A percentile compares a stretch with the other conserved stretches of the same genome.
Evolutionary conservation across 2,113 vertebrate genomes (phyloP).

Genomic region (Pipra filicauda): DNA sequence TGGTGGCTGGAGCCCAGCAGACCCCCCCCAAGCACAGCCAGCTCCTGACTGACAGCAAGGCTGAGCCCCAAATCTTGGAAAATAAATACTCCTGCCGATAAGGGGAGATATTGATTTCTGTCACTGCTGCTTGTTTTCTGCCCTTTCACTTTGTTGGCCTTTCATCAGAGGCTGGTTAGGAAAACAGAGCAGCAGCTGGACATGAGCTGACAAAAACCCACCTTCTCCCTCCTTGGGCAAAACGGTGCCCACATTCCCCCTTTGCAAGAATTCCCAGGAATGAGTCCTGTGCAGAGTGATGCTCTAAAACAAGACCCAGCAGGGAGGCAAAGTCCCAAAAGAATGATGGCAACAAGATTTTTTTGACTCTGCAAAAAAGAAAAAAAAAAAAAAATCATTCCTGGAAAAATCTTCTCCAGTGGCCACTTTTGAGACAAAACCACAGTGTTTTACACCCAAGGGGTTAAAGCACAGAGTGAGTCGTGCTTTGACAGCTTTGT

Average conservation of each 20-base stretch:
- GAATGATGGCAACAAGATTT: not conserved
- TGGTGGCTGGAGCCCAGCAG: not conserved
- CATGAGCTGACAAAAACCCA: not conserved
- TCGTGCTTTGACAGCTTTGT: not conserved
- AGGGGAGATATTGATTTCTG: not conserved
- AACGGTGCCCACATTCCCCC: rapidly evolving
- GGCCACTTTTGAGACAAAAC: not conserved
- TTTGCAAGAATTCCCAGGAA: not conserved
- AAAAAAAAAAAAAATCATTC: rapidly evolving
- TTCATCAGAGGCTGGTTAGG: not conserved
- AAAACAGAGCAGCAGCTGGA: not conserved
- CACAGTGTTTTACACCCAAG: rapidly evolving
- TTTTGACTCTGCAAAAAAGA: not conserved
- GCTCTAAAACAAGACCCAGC: not conserved
- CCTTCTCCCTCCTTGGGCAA: not conserved
- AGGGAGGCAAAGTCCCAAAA: rapidly evolving
- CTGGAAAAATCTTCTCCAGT: not conserved
- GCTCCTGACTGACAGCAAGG: not conserved
- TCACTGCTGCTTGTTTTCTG: not conserved
- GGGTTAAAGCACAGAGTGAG: not conserved
- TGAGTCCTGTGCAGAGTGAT: rapidly evolving
- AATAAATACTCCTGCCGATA: not conserved
- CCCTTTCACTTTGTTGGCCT: constrained; percentile 34
- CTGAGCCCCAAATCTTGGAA: not conserved
- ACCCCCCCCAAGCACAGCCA: not conserved